Base-by-base conservation (phyloP, 53 echinoderm and acorn worm species). In the Glandiceps talaboti region DNA sequence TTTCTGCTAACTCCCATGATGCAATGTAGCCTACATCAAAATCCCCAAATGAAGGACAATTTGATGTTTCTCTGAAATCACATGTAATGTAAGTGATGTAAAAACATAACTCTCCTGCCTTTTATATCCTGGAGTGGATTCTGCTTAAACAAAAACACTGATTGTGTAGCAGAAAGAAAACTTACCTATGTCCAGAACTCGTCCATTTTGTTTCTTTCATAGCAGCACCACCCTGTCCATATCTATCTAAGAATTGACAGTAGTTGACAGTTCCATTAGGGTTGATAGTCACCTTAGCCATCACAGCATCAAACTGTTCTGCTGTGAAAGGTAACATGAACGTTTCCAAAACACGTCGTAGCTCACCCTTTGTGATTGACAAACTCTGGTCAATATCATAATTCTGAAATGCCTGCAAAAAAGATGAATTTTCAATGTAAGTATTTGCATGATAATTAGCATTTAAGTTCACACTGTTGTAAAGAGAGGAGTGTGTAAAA, bases 381-480 rank as follows among this genome's bases (percentile, higher is more conserved):
- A 99, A 74, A 76, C 99, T 99, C 78, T 99, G 93, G 84, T 99
- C 91, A 26, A 99, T 99, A 80, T 99, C 99, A 33, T 99, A 99
- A 80, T 99, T 99, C 76, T 99, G 99, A 76, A 93, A 93, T 14
- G 99, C 99, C 96, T 93, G 77, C 20, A 32, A 76, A 73, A 77
- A 25, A 74, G 78, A 33, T 30, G 31, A 45, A 45, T n/a, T n/a
- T n/a, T n/a, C n/a, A n/a, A n/a, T n/a, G n/a, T n/a, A n/a, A n/a
- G n/a, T n/a, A n/a, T n/a, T n/a, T n/a, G n/a, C n/a, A n/a, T n/a
- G n/a, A n/a, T n/a, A n/a, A n/a, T n/a, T n/a, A n/a, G n/a, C n/a
- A n/a, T n/a, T n/a, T n/a, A n/a, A n/a, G n/a, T n/a, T n/a, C n/a
- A n/a, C n/a, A n/a, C n/a, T n/a, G n/a, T n/a, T n/a, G n/a, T n/a